Conservation (phyloP, 2,797 vertebrate species). For the Tolypeutes matacus region DNA sequence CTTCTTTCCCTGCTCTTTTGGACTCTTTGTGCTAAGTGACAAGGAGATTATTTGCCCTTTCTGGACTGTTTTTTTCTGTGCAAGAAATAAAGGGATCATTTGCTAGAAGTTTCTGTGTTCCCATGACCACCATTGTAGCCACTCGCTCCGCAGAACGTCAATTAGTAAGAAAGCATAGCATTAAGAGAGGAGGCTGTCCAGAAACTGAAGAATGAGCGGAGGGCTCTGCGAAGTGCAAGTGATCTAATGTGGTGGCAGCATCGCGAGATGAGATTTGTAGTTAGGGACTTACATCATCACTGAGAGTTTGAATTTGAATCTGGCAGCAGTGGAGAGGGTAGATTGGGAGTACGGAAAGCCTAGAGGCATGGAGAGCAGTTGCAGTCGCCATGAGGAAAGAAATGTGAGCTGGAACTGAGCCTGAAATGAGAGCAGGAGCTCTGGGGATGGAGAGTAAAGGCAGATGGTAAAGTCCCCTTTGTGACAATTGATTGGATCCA, state of each 20-base stretch:
- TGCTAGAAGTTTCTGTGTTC: no score
- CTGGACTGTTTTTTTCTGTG: no score
- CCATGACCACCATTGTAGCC: no score
- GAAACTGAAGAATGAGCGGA: not conserved
- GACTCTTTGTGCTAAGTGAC: no score
- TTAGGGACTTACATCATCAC: not conserved
- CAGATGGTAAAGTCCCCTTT: not conserved
- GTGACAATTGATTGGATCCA: not conserved
- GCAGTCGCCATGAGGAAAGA: not conserved
- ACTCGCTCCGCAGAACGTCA: not conserved
- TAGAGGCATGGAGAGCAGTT: not conserved
- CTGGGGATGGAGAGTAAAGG: not conserved
- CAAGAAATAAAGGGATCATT: no score
- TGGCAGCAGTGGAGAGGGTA: not conserved
- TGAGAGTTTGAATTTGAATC: constrained; percentile 13
- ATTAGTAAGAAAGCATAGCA: not conserved
- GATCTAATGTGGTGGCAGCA: constrained; percentile 30
- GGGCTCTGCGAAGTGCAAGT: constrained; percentile 2
- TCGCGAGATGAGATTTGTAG: not conserved
- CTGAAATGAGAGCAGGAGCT: not conserved
- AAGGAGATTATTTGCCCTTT: no score
- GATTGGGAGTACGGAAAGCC: not conserved
- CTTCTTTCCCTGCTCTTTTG: no score
- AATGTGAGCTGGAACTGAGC: not conserved
- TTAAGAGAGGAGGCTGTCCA: constrained; percentile 37